Percentiles rank a stretch among this genome's conserved stretches.
phyloP scores from a whole-genome alignment of 2,113 vertebrate genomes.

The Daboia siamensis region DNA sequence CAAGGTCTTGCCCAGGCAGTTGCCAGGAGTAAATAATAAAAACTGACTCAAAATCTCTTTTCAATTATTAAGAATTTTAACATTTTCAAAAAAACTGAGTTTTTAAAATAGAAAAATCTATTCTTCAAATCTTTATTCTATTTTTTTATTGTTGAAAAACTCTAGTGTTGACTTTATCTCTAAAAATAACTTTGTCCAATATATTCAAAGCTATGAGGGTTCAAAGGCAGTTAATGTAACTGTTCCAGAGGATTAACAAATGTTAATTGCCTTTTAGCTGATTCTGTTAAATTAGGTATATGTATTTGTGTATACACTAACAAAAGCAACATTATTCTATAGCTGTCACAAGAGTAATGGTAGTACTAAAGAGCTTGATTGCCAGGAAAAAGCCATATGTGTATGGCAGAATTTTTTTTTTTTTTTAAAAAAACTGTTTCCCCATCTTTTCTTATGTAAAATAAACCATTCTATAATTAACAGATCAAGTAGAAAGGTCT shows the following conservation, averaged over 20 bases:
- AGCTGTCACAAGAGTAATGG: no score
- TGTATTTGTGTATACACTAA: no score
- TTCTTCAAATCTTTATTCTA: no score
- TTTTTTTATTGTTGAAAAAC: no score
- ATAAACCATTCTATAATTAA: background rate
- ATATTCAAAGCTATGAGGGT: background rate
- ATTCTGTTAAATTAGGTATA: no score
- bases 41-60: background rate
- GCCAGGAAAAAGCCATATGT: background rate
- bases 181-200: background rate
- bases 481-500: background rate
- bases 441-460: background rate
- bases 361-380: background rate
- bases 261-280: background rate
- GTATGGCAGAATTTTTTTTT: background rate
- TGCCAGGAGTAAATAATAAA: no score
- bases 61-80: background rate
- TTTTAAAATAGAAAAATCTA: no score
- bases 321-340: no score
- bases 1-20: no score
- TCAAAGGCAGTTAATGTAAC: background rate
- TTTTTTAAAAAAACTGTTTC: no score
- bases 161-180: background rate
- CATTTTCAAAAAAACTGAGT: background rate
- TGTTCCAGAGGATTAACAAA: background rate